phyloP scores from a whole-genome alignment of 2,888 invertebrate genomes.

The Cephus nigrinus region DNA sequence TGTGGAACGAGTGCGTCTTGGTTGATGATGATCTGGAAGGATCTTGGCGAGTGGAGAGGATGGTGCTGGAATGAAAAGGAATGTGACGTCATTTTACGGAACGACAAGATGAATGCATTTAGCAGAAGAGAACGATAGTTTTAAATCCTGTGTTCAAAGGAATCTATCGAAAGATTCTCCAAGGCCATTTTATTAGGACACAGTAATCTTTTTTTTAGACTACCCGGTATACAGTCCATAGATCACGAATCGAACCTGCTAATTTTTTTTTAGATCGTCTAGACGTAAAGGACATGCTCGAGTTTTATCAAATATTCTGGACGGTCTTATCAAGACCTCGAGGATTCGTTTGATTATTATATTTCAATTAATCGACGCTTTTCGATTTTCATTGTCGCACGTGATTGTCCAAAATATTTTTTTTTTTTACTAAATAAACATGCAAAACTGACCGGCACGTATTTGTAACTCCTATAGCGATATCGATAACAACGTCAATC shows the following conservation, averaged over 20 bases:
- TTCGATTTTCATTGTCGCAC: neutral
- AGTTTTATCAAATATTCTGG: neutral
- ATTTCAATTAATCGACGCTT: neutral
- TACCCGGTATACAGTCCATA: neutral
- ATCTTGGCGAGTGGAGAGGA: no score
- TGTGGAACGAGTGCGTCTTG: no score
- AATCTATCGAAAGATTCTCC: constrained; percentile 43
- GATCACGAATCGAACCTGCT: neutral
- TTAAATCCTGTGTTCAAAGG: constrained; percentile 63
- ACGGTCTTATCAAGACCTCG: neutral
- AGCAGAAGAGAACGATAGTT: constrained; percentile 28
- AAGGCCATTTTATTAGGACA: neutral
- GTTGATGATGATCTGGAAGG: no score
- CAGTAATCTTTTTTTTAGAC: neutral
- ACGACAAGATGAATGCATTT: constrained; percentile 3
- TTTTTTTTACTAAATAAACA: neutral
- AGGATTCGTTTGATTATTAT: neutral
- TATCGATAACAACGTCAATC: constrained; percentile 14
- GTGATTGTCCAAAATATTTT: neutral
- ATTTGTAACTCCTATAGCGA: neutral
- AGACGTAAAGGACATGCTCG: neutral
- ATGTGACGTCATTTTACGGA: no score
- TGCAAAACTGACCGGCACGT: neutral
- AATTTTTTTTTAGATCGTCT: neutral
- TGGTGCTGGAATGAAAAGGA: neutral